Base-by-base conservation (phyloP, 1,140 invertebrate genomes). In the Orchestia grillus region DNA sequence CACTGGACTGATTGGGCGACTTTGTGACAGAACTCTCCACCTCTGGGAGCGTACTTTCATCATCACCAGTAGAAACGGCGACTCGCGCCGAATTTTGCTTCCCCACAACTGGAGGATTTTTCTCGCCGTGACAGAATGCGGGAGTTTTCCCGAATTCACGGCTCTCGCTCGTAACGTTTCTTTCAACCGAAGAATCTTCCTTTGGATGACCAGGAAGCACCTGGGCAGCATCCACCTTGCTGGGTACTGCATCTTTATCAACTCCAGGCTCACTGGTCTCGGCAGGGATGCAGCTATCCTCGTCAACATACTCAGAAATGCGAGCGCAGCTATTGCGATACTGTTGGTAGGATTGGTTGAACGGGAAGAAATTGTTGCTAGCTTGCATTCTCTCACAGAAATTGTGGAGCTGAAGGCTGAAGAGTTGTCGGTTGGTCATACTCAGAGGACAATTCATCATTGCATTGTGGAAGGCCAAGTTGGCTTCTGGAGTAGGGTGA, bases 341-440 rank as follows among this genome's bases (percentile, higher is more conserved):
- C 36, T 94, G 92, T 40, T 94, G 92, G 41, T 94, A 94, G 6
- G 92, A 94, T 44, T 94, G 92, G n/a, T 47, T 94, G 92, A 94
- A 94, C 3, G 43, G 92, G 40, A 94, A 94, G 44, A 94, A 45
- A 44, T 94, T 94, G 44, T 94, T 94, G 92, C 44, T 94, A 40
- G 92, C 92, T 47, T 94, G 92, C 92, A 94, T 94, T 94, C 92
- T 94, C 44, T 94, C 92, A 47, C 92, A 94, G 36, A 94, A 94
- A 45, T 94, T 94, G 92, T 94, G 92, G 19, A 94, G 44, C 36
- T 94, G 92, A 6, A 94, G 92, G 44, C 92, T 94, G 44, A 94
- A 94, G 44, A 94, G 92, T 11, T 94, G 92, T 94, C 92, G 43
- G 92, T 94, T 94, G 92, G 92, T 94, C 92, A 94, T 94, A 45